Conservation (phyloP, 2,797 vertebrate genomes). For the Salmo trutta region DNA sequence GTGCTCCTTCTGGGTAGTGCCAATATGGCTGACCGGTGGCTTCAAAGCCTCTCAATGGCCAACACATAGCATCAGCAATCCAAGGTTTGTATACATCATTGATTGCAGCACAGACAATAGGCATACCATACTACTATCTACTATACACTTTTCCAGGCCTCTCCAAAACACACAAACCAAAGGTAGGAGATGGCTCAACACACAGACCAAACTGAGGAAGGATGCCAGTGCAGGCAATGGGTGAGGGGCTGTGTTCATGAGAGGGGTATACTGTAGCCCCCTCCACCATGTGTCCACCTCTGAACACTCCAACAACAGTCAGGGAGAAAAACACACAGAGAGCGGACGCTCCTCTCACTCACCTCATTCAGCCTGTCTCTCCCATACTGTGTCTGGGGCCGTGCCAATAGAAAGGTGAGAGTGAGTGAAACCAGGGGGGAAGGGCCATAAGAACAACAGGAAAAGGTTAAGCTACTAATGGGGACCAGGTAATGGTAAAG, state of each 20-base stretch:
- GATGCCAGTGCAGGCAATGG: constrained; percentile 6
- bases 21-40: no score
- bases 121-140: not conserved
- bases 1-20: no score
- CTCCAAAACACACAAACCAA: constrained; percentile 53
- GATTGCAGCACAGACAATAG: not conserved
- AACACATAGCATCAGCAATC: no score
- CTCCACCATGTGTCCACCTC: constrained; percentile 44
- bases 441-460: constrained; percentile 51
- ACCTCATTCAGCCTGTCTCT: constrained; percentile 78
- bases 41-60: no score
- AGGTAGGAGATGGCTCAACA: constrained; percentile 49
- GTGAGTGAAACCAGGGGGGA: constrained; percentile 65
- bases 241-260: constrained; percentile 44
- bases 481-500: constrained; percentile 20
- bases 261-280: constrained; percentile 32
- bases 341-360: constrained; percentile 68
- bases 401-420: constrained; percentile 78
- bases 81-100: no score
- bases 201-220: constrained; percentile 65
- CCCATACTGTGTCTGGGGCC: constrained; percentile 74
- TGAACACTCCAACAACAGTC: constrained; percentile 56
- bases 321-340: constrained; percentile 55
- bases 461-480: constrained; percentile 34
- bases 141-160: constrained; percentile 24